Conservation (phyloP, 2,113 vertebrate genomes). For the Alouatta palliata region DNA sequence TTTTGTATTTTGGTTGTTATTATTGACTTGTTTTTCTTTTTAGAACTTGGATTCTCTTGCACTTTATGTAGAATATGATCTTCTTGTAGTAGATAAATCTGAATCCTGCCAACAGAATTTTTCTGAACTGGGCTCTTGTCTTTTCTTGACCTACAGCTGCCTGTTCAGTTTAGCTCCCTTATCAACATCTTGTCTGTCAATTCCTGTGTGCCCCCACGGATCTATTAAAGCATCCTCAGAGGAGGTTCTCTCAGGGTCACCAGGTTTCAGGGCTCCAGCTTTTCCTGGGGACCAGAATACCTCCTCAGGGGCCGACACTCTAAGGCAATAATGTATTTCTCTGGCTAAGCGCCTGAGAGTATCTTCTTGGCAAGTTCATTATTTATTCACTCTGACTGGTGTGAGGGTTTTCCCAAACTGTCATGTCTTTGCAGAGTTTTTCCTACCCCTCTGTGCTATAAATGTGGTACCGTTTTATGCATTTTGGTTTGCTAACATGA, state of each 20-base stretch:
- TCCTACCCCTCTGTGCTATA: not conserved
- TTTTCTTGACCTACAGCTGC: not conserved
- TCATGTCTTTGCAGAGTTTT: slow-evolving; percentile 28
- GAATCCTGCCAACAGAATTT: not conserved
- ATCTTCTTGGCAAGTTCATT: not conserved
- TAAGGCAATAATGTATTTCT: not conserved
- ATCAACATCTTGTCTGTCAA: not conserved
- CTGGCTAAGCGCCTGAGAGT: not conserved
- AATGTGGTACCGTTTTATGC: not conserved
- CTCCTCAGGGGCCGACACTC: not conserved
- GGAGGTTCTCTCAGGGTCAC: not conserved
- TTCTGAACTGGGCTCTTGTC: not conserved
- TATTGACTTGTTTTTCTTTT: not conserved
- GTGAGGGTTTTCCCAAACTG: not conserved
- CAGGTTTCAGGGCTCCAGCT: not conserved
- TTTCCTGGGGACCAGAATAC: not conserved
- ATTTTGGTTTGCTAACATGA: slow-evolving; percentile 6
- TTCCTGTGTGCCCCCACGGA: not conserved
- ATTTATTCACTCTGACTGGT: not conserved
- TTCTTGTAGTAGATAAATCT: not conserved
- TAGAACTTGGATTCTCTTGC: not conserved
- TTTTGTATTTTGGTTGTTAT: not conserved
- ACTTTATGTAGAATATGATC: not conserved
- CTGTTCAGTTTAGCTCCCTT: not conserved
- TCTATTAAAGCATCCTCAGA: rapidly evolving